Base-by-base conservation (phyloP, 2,113 vertebrate genomes). In the Campylorhamphus procurvoides region DNA sequence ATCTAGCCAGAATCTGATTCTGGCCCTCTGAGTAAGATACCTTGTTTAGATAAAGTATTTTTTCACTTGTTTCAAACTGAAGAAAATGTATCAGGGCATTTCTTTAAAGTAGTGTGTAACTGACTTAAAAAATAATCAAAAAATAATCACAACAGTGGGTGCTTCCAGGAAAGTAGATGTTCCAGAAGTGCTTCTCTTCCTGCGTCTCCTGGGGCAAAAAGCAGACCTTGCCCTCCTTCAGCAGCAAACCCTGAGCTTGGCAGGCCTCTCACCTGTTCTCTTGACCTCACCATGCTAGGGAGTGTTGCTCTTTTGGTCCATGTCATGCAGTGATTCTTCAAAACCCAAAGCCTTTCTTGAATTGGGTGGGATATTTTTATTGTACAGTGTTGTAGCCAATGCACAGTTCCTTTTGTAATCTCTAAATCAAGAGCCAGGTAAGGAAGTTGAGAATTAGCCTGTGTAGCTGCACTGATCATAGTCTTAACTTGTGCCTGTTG, bases 261-360 rank as follows among this genome's bases (percentile, higher is more conserved):
- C 37, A 69, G 62, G 8, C 27, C 14, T 5, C 16, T 35, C 39
- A 33, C 18, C 27, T 18, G 1, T n/a, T 83, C 11, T 53, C 44
- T 13, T 62, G 73, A 31, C 40, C 11, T 17, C 53, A 3, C 23
- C 20, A 2, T 1, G 4, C 53, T 60, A 6, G 27, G 7, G 50
- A 6, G 27, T 35, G 0, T 18, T 33, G 14, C 40, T 40, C 1
- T n/a, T 37, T 42, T 42, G 59, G 31, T n/a, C 9, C 14, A 0
- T 29, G 24, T 5, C 8, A 1, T 40, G 50, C 29, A 23, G 40
- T 16, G 40, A 60, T 73, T 10, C 59, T 66, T 15, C 27, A 16
- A 73, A 80, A 67, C 18, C 27, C 33, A n/a, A 40, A 74, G 33
- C 37, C 31, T 46, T 47, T 28, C 44, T 37, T 22, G 73, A 68